Percentiles rank a stretch among this genome's conserved stretches.
Evolutionary conservation across 1,140 invertebrate genomes (phyloP).

Genomic region (Ctenoplectra terminalis): DNA sequence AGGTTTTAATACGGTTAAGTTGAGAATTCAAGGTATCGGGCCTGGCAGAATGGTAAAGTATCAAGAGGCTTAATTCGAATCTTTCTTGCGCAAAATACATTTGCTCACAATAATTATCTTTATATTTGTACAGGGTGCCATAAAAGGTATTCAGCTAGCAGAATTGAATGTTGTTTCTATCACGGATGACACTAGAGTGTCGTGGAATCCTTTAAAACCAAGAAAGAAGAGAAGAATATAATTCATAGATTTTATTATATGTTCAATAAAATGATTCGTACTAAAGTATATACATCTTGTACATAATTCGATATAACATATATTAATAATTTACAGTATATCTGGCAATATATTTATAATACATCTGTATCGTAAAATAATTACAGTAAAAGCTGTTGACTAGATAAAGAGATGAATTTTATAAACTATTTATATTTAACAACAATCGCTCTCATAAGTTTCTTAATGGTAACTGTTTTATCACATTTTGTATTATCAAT

Average conservation of each 20-base stretch:
- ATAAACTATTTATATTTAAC: slow-evolving; percentile 11
- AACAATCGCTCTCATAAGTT: neutral
- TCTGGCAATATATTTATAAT: neutral
- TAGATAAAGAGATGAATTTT: slow-evolving; percentile 24
- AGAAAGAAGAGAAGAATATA: slow-evolving; percentile 90
- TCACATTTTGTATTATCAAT: neutral
- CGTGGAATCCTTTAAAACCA: slow-evolving; percentile 89
- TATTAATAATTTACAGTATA: neutral
- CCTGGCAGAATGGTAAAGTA: slow-evolving; percentile 93
- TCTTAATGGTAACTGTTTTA: neutral
- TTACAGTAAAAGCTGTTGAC: slow-evolving; percentile 9
- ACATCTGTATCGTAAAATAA: neutral
- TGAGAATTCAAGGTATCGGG: slow-evolving; percentile 91
- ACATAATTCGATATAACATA: neutral
- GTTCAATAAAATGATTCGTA: neutral
- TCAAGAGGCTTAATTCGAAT: neutral
- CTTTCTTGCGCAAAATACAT: neutral
- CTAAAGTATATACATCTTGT: slow-evolving; percentile 3
- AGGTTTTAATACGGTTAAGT: slow-evolving; percentile 89
- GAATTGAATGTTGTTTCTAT: slow-evolving; percentile 95
- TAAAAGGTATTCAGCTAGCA: slow-evolving; percentile 95
- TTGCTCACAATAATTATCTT: slow-evolving; percentile 5
- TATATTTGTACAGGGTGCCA: slow-evolving; percentile 87
- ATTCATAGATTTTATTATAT: slow-evolving; percentile 48
- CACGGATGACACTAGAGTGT: slow-evolving; percentile 93